Percentiles rank a stretch among this genome's conserved stretches.
phyloP scores from a whole-genome alignment of 2,797 vertebrate genomes.

The Falco berigora region DNA sequence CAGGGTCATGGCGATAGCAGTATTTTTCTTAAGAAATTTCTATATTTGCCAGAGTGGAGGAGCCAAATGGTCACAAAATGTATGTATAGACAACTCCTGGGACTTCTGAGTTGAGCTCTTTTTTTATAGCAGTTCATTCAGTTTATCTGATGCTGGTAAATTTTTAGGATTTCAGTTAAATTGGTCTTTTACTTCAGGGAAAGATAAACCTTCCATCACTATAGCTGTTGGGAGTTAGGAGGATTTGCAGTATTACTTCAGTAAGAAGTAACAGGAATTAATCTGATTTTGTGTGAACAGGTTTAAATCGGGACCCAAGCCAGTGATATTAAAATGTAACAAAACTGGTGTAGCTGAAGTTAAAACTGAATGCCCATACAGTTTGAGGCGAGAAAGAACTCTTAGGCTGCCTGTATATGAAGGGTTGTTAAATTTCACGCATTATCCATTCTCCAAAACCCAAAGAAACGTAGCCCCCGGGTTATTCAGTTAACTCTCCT shows the following conservation, averaged over 20 bases:
- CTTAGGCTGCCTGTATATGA: not conserved
- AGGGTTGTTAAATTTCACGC: not conserved
- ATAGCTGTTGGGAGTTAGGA: not conserved
- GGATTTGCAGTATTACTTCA: not conserved
- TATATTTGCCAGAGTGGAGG: not conserved
- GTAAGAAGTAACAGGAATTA: not conserved
- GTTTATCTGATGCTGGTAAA: not conserved
- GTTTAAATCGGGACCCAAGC: not conserved
- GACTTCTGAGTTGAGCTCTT: not conserved
- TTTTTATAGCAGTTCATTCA: not conserved
- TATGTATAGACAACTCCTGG: not conserved
- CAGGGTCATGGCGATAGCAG: not conserved
- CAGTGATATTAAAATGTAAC: not conserved
- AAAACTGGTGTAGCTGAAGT: not conserved
- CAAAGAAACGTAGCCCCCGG: not conserved
- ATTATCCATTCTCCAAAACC: not conserved
- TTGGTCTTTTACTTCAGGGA: not conserved
- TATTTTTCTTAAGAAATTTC: not conserved
- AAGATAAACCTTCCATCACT: not conserved
- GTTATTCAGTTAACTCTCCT: not conserved
- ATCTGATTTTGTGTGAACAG: not conserved
- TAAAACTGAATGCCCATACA: not conserved
- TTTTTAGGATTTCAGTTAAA: not conserved
- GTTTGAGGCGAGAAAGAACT: not conserved
- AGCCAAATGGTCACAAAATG: not conserved